Evolutionary conservation across 30 jellyfish, hydroid and myxozoan species (phyloP), one percentile per base, ranked within the genome.

Genomic region (Turritopsis rubra): DNA sequence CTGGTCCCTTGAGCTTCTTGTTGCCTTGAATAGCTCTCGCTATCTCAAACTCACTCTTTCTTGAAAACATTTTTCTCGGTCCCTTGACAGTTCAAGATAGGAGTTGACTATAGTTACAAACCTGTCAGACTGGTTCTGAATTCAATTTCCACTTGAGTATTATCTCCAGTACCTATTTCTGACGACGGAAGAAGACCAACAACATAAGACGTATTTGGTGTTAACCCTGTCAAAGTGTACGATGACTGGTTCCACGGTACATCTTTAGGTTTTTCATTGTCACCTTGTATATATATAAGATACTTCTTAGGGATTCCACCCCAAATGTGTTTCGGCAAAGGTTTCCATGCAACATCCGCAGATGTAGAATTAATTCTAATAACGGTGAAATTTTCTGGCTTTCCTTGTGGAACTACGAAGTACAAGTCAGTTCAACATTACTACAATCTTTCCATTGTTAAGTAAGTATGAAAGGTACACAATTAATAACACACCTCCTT

Each of bases 401-500:
- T 41, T 13, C 13, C 60, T 13, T 41, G 60, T 41, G 60, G 60
- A 41, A 41, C 60, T 41, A 41, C 5, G 13, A 41, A 3, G 13
- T 41, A 41, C 60, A 41, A 41, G 60, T 13, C 60, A 41, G 60
- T n/a, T n/a, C n/a, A n/a, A n/a, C n/a, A n/a, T n/a, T n/a, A n/a
- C n/a, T n/a, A n/a, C n/a, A n/a, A n/a, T n/a, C n/a, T n/a, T n/a
- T n/a, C n/a, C n/a, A n/a, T n/a, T n/a, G n/a, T n/a, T n/a, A n/a
- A n/a, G n/a, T n/a, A n/a, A n/a, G n/a, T n/a, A n/a, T n/a, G n/a
- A n/a, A n/a, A n/a, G n/a, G n/a, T n/a, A n/a, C n/a, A n/a, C 30
- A 68, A 68, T 27, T 23, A 16, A 68, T 68, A 68, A 9, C 77
- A 68, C 9, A 68, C 77, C 77, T 68, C 77, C 77, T 22, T n/a